phyloP scores from a whole-genome alignment of 2,113 vertebrate species.

The Dicerorhinus sumatrensis region DNA sequence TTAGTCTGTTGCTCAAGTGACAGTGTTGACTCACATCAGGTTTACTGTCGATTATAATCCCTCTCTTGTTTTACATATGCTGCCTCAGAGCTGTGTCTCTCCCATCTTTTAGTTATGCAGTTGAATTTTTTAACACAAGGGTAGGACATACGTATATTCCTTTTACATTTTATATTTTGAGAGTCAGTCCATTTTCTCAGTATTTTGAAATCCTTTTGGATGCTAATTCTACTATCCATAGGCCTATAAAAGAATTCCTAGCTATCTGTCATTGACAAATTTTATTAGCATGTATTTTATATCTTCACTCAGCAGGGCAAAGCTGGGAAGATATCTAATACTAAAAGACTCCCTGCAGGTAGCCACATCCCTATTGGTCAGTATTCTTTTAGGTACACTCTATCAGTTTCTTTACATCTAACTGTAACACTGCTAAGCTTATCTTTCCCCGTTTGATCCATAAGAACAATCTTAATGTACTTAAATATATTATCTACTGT shows the following conservation, averaged over 20 bases:
- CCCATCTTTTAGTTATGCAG: not conserved
- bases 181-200: not conserved
- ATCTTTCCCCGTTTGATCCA: not conserved
- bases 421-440: not conserved
- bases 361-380: not conserved
- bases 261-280: not conserved
- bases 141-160: not conserved
- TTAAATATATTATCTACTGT: not conserved
- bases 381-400: not conserved
- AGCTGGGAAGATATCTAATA: not conserved
- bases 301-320: not conserved
- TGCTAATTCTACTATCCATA: not conserved
- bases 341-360: not conserved
- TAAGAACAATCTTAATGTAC: not conserved
- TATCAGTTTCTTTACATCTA: not conserved
- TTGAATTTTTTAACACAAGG: not conserved
- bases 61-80: not conserved
- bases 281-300: constrained; percentile 5
- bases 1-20: not conserved
- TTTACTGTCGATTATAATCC: not conserved
- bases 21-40: not conserved
- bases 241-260: not conserved
- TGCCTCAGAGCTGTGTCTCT: not conserved
- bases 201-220: not conserved
- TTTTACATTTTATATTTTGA: not conserved